These are phyloP conservation scores for Oscheius myriophilus DNA, from an alignment of 2,888 invertebrate genomes.

Conservation along the genomic window DNA sequence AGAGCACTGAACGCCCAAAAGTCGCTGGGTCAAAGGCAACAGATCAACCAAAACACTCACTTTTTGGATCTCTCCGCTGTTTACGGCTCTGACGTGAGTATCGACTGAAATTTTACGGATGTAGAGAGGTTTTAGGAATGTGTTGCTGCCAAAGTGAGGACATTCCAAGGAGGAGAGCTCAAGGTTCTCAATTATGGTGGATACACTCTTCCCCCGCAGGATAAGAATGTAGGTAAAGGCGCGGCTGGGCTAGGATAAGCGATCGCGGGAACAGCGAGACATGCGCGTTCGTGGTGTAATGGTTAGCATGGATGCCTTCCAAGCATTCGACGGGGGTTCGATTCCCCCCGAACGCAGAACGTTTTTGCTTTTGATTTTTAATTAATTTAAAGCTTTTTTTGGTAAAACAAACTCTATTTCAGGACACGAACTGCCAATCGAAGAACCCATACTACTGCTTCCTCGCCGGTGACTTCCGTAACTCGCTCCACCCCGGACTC, in stretches of 20 bases:
- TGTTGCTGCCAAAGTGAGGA: slow-evolving; percentile 81
- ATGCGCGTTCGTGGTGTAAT: slow-evolving; percentile 48
- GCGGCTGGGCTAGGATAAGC: too few relatives aligned
- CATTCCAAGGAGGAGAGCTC: slow-evolving; percentile 73
- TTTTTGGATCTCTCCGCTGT: slow-evolving; percentile 81
- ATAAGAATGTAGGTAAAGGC: slow-evolving; percentile 28
- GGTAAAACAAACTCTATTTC: slow-evolving; percentile 1
- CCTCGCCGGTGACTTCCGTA: slow-evolving; percentile 57
- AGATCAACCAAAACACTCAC: slow-evolving; percentile 79
- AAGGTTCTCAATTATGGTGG: slow-evolving; percentile 18
- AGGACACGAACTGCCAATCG: slow-evolving; percentile 54
- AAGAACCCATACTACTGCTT: slow-evolving; percentile 47
- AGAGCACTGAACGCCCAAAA: slow-evolving; percentile 90
- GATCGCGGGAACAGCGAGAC: too few relatives aligned
- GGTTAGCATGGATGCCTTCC: slow-evolving; percentile 55
- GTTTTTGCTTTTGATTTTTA: too few relatives aligned
- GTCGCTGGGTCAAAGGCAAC: slow-evolving; percentile 75
- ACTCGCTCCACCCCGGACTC: slow-evolving; percentile 58
- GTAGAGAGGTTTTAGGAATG: slow-evolving; percentile 74
- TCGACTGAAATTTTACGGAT: background rate
- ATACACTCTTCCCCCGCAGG: slow-evolving; percentile 49
- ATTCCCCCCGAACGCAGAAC: slow-evolving; percentile 33
- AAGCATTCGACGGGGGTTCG: slow-evolving; percentile 53
- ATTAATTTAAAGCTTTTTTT: background rate
- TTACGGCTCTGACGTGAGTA: slow-evolving; percentile 84